These are phyloP conservation scores for Bos javanicus DNA, from an alignment of 2,113 vertebrate genomes.

Conservation along the genomic window DNA sequence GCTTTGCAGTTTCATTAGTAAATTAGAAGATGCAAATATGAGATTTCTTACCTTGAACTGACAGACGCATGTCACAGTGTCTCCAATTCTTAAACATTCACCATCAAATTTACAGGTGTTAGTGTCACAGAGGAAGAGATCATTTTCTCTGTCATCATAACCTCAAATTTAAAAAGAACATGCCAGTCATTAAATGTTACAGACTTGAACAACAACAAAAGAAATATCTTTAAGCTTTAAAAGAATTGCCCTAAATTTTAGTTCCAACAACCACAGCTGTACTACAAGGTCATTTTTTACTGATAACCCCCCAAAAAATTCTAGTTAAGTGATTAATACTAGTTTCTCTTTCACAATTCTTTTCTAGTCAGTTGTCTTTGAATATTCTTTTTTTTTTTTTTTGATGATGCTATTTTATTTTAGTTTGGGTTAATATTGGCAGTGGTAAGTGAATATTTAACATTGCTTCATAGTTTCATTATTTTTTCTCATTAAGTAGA, in stretches of 20 bases:
- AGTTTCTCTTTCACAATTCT: neutral
- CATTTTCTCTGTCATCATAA: conserved; percentile 98
- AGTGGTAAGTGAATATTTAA: neutral
- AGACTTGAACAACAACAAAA: conserved; percentile 27
- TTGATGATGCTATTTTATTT: neutral
- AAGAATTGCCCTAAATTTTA: neutral
- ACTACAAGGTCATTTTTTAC: neutral
- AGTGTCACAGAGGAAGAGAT: conserved; percentile 98
- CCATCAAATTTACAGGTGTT: conserved; percentile 99
- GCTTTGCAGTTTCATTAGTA: conserved; percentile 70
- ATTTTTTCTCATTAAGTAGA: neutral
- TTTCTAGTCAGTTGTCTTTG: neutral
- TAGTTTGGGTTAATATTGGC: neutral
- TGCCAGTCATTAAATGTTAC: conserved; percentile 53
- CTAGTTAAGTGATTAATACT: neutral
- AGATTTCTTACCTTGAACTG: conserved; percentile 96
- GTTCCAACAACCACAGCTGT: neutral
- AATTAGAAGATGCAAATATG: conserved; percentile 70
- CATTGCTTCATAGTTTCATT: neutral
- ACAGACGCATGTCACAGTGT: conserved; percentile 99
- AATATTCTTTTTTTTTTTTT: neutral
- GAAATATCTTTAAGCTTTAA: neutral
- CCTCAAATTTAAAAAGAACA: conserved; percentile 86
- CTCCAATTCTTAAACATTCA: conserved; percentile 97
- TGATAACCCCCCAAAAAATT: neutral